Evolutionary conservation across 2,888 invertebrate species (phyloP), one percentile per base, ranked within the genome.

Genomic region (Lordiphosa andalusiaca): DNA sequence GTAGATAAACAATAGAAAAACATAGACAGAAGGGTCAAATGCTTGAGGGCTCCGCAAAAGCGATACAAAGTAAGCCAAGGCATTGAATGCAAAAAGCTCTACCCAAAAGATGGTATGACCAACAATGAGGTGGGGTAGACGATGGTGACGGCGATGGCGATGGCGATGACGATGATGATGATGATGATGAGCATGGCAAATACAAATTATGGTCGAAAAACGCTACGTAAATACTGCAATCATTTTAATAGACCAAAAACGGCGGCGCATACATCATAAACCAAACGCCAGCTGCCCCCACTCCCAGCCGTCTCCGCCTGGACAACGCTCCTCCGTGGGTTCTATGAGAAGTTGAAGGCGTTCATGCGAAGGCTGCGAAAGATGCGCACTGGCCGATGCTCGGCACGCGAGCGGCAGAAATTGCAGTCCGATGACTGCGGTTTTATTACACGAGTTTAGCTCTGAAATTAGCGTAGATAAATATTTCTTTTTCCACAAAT

Each of bases 201-300:
- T 75, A 81, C 80, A 84, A 81, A 84, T 81, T 81, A 81, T 81
- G 81, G 81, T 42, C 71, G 70, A 70, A 85, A 73, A 78, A 82
- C 82, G 78, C 73, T 73, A 82, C 82, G 84, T 83, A 84, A 80
- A 84, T 85, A 83, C 83, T 82, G 83, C 86, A 84, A 84, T 85
- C 86, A 84, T 77, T 74, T 78, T 84, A 84, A 84, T 84, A 84
- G 86, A 76, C 86, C 72, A 80, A 76, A 85, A 83, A 74, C 84
- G 83, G 80, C 84, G 85, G 71, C 70, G 74, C 84, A 84, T 76
- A 84, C 84, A 71, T 84, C 80, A 80, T 80, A 84, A 80, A 77
- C 77, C 77, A 77, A 80, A 80, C 84, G 80, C 84, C 77, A 75
- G 25, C 44, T 37, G 42, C 57, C 40, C 39, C 35, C 7, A 37